Evolutionary conservation across 2,888 invertebrate species (phyloP), one percentile per base, ranked within the genome.

Genomic region (Pandemis heparana): DNA sequence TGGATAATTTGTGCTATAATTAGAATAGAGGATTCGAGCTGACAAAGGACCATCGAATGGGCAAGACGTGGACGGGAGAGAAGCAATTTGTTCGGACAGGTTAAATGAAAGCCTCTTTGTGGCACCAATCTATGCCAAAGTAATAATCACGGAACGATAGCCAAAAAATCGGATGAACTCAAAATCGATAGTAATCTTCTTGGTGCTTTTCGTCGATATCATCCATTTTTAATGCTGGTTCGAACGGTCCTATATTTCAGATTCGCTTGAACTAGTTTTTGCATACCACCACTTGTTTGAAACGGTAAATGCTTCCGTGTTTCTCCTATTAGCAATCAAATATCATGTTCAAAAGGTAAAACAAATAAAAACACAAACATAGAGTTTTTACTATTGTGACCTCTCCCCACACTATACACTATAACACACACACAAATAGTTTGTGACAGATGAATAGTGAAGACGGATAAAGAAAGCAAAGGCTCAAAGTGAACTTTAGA

Each of bases 1-100:
- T 70, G 51, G 60, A 43, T 70, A 53, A 65, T 68, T 43, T 43
- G 39, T 38, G 51, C 60, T 69, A 65, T 70, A 74, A 74, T 74
- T 65, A 70, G 60, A 43, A 14, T 16, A n/a, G 9, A 18, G 59
- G 51, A 18, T 61, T 32, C 32, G 12, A 67, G 38, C 32, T 67
- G 38, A 71, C 14, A 46, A 46, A 43, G 14, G 61, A 62, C 3
- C 73, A 38, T 10, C 23, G 68, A 38, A 72, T 63, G 56, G 61
- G 46, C 59, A 59, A 59, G 48, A 68, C 56, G 68, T 73, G 72
- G 63, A 53, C 59, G 70, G 70, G 59, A 46, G 61, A 38, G 32
- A 59, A 48, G 39, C 59, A 59, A 51, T 63, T 38, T 64, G 53
- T 8, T 16, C 43, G n/a, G 51, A 43, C 23, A 46, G 46, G 63